Base-by-base conservation (phyloP, 2,113 vertebrate species). In the Plecturocebus donacophilus region DNA sequence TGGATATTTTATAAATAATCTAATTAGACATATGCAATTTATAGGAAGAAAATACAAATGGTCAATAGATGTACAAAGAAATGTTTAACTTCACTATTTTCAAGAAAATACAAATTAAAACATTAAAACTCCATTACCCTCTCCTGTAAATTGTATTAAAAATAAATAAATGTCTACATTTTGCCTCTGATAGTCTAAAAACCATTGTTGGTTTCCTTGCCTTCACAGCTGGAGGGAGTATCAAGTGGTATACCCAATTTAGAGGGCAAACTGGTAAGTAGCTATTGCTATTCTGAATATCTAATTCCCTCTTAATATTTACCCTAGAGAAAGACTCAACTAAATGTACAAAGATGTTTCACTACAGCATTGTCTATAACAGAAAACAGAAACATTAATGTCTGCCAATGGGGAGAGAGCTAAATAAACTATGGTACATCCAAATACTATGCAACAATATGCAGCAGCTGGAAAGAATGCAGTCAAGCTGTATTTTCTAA, bases 31-130 rank as follows among this genome's bases (percentile, higher is more conserved):
- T 42, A 87, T 5, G 5, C 6, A 90, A 10, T 56, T 90, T 54
- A 90, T 1, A 77, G 52, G 49, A 84, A 96, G 47, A 93, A 93
- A 81, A 88, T 52, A 58, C 23, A 94, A 92, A 87, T 27, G 35
- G 64, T 70, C 64, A 79, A 90, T 45, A 76, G 54, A 87, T 23
- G 81, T 66, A 80, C 27, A 77, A 64, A 77, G 66, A 85, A 20
- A 93, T 54, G 32, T 64, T 88, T 49, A 70, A 81, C 8, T 58
- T 73, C 38, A 70, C 17, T 91, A 79, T 68, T 94, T 94, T 87
- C 42, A 96, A 49, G 86, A 90, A 92, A 97, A 90, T 83, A 9
- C 5, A 94, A 76, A 73, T 94, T 71, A 77, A 96, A 96, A 96
- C 79, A 95, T 71, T 32, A 96, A 85, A 87, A 40, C 11, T 40